Percentiles rank a stretch among this genome's conserved stretches.
Evolutionary conservation across 2,113 vertebrate species (phyloP).

Genomic region (Cyanocitta stelleri): DNA sequence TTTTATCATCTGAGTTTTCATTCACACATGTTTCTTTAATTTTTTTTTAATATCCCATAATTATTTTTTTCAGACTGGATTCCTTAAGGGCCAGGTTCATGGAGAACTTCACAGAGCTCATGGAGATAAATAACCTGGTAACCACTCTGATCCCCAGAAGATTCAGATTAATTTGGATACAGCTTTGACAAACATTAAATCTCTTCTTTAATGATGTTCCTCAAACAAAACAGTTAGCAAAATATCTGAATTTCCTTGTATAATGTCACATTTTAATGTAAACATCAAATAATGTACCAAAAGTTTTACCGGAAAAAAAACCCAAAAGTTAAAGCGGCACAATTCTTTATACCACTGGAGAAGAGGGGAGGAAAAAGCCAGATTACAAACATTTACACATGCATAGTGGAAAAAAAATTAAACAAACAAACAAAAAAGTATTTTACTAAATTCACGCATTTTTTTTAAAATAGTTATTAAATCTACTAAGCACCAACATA

Average conservation of each 20-base stretch:
- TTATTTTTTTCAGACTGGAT: constrained; percentile 14
- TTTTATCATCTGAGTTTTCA: constrained; percentile 33
- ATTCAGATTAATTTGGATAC: constrained; percentile 71
- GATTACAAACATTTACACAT: constrained; percentile 88
- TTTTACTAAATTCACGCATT: constrained; percentile 81
- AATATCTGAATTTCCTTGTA: constrained; percentile 86
- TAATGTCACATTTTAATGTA: constrained; percentile 95
- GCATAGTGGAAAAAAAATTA: constrained; percentile 79
- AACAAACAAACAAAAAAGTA: constrained; percentile 62
- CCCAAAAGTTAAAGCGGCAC: constrained; percentile 66
- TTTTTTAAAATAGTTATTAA: constrained; percentile 82
- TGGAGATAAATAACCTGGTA: constrained; percentile 25
- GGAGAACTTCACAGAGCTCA: constrained; percentile 43
- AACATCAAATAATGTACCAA: constrained; percentile 95
- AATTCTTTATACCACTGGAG: constrained; percentile 81
- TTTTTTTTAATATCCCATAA: neutral
- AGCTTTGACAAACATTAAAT: constrained; percentile 72
- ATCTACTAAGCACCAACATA: constrained; percentile 85
- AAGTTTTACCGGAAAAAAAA: constrained; percentile 74
- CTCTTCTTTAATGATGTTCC: constrained; percentile 81
- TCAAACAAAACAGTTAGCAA: constrained; percentile 87
- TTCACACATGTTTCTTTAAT: constrained; percentile 20
- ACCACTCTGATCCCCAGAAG: constrained; percentile 32
- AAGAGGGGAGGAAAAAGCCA: constrained; percentile 75
- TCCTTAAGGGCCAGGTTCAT: constrained; percentile 54